Conservation (phyloP, 2,113 vertebrate genomes). For the Pristiophorus japonicus region DNA sequence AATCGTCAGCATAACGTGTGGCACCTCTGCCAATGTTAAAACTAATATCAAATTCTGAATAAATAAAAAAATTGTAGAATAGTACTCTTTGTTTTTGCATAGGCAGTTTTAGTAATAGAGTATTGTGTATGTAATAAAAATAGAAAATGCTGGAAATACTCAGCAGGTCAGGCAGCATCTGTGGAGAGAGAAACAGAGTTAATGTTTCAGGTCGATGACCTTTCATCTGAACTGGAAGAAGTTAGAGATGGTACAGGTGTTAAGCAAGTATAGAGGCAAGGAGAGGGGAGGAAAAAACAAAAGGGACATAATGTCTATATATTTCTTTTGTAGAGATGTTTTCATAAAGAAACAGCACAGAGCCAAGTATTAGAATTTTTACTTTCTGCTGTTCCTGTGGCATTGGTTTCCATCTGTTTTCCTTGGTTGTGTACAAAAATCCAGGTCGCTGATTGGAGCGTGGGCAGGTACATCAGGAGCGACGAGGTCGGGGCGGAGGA, state of each 20-base stretch:
- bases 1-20: neutral
- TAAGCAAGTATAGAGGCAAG: too few species aligned
- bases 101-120: neutral
- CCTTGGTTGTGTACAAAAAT: neutral
- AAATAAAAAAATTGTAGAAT: neutral
- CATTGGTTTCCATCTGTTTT: neutral
- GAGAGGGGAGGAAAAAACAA: too few species aligned
- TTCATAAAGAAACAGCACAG: neutral
- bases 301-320: too few species aligned
- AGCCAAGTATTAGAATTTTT: neutral
- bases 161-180: too few species aligned
- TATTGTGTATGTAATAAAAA: neutral
- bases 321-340: neutral
- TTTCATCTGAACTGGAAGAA: too few species aligned
- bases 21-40: neutral
- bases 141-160: too few species aligned
- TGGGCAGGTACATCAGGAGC: too few species aligned
- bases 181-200: too few species aligned
- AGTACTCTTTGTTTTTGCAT: neutral
- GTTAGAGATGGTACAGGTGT: too few species aligned
- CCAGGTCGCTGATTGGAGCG: too few species aligned
- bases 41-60: neutral
- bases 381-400: neutral
- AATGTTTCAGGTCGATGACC: too few species aligned
- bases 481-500: too few species aligned